Evolutionary conservation across 2,113 vertebrate species (phyloP).

Genomic region (Dermatemys mawii): DNA sequence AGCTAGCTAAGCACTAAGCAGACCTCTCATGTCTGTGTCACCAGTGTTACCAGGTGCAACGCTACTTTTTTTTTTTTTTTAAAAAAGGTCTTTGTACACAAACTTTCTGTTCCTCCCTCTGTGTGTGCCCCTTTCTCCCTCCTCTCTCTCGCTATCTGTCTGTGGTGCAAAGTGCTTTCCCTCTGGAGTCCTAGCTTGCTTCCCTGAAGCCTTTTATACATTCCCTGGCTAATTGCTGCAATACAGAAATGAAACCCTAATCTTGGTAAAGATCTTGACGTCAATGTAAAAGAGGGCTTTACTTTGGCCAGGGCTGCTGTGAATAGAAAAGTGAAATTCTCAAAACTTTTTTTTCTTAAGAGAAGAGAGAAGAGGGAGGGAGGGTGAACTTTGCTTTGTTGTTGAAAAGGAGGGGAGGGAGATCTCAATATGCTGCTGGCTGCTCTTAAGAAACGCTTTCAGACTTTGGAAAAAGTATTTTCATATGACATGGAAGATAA

Average conservation of each 20-base stretch:
- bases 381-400: slow-evolving; percentile 80
- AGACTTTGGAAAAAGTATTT: slow-evolving; percentile 70
- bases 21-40: slow-evolving; percentile 58
- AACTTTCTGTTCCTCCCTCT: slow-evolving; percentile 67
- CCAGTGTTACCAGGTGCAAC: slow-evolving; percentile 77
- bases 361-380: slow-evolving; percentile 11
- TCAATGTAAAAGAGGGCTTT: slow-evolving; percentile 91
- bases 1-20: slow-evolving; percentile 70
- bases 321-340: slow-evolving; percentile 85
- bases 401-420: slow-evolving; percentile 62
- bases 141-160: slow-evolving; percentile 76
- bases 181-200: slow-evolving; percentile 79
- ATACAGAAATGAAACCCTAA: slow-evolving; percentile 91
- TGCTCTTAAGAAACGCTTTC: slow-evolving; percentile 68
- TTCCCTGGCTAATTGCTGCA: slow-evolving; percentile 89
- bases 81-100: slow-evolving; percentile 74
- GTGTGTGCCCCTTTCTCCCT: slow-evolving; percentile 45
- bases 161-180: slow-evolving; percentile 80
- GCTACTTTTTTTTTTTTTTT: slow-evolving; percentile 44
- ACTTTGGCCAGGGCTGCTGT: slow-evolving; percentile 84
- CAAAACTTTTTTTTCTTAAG: slow-evolving; percentile 74
- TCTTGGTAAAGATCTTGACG: slow-evolving; percentile 93
- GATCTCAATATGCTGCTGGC: slow-evolving; percentile 52
- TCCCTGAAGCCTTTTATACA: slow-evolving; percentile 89
- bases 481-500: slow-evolving; percentile 56